These are phyloP conservation scores for Brachionus rubens DNA, from an alignment of 1,140 invertebrate species.

Conservation along the genomic window DNA sequence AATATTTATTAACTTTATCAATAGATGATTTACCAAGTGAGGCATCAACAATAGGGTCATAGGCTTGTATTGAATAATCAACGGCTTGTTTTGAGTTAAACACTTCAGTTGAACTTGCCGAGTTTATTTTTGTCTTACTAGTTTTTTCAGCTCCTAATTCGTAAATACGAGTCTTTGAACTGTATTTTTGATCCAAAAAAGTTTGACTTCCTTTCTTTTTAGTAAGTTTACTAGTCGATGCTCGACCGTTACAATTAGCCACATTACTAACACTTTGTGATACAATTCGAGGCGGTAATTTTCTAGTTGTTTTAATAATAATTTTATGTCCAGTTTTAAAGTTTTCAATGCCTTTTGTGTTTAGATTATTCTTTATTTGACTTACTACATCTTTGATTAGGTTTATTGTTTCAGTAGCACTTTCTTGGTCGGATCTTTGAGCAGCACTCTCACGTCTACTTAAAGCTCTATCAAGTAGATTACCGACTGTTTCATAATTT, in stretches of 20 bases:
- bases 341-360: not conserved
- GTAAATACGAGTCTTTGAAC: constrained; percentile 6
- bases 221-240: not conserved
- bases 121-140: not conserved
- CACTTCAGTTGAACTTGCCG: not conserved
- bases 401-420: not conserved
- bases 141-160: not conserved
- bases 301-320: constrained; percentile 29
- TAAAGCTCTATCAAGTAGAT: not conserved
- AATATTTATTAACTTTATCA: constrained; percentile 28
- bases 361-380: not conserved
- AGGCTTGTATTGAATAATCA: constrained; percentile 25
- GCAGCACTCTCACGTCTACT: not conserved
- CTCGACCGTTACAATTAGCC: not conserved
- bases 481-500: too few species aligned
- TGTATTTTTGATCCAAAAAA: not conserved
- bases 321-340: constrained; percentile 33
- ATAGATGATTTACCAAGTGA: constrained; percentile 5
- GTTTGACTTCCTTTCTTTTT: constrained; percentile 4
- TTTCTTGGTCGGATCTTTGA: not conserved
- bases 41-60: constrained; percentile 3
- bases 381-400: not conserved
- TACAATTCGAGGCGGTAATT: not conserved
- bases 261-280: constrained; percentile 22
- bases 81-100: constrained; percentile 11